Percentiles rank a stretch among this genome's conserved stretches.
Evolutionary conservation across 1,140 invertebrate genomes (phyloP).

Genomic region (Diorhabda elongata): DNA sequence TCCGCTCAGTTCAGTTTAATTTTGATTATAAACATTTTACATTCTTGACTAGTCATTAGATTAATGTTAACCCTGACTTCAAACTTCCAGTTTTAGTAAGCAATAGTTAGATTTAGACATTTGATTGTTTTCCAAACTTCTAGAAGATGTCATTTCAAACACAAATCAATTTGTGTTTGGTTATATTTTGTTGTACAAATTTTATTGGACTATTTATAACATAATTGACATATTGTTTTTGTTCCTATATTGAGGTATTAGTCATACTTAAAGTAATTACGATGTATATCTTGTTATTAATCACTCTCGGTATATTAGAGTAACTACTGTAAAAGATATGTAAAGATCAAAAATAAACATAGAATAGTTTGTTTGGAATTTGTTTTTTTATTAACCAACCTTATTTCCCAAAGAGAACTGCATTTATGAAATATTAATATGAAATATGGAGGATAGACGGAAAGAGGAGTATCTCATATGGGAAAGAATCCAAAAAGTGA

Average conservation of each 20-base stretch:
- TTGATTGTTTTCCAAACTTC: too few species aligned
- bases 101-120: too few species aligned
- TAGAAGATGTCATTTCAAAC: background rate
- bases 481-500: too few species aligned
- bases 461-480: too few species aligned
- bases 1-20: too few species aligned
- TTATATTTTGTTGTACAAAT: conserved; percentile 14
- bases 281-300: conserved; percentile 27
- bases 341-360: conserved; percentile 26
- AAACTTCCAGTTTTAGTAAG: too few species aligned
- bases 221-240: conserved; percentile 19
- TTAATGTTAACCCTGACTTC: too few species aligned
- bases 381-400: background rate
- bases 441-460: too few species aligned
- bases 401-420: too few species aligned
- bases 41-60: too few species aligned
- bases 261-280: conserved; percentile 25
- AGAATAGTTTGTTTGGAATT: conserved; percentile 13
- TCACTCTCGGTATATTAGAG: conserved; percentile 24
- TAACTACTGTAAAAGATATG: conserved; percentile 30
- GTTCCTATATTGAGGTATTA: conserved; percentile 30
- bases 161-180: conserved; percentile 3
- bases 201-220: conserved; percentile 21
- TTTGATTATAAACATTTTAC: too few species aligned
- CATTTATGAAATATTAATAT: too few species aligned